Conservation (phyloP, 2,888 invertebrate species). For the Lithophane semibrunnea region DNA sequence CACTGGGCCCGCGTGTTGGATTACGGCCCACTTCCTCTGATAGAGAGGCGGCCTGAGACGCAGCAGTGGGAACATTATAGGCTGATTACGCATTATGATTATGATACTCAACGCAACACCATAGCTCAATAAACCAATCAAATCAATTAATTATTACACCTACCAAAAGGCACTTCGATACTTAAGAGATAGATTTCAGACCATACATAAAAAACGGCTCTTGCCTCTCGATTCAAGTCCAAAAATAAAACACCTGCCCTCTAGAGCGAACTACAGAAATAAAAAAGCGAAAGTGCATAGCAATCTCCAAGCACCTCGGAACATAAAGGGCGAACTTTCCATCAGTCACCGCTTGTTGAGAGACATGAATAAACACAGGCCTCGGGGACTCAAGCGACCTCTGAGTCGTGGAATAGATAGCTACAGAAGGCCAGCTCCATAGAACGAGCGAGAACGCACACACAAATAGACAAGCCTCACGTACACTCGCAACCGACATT, state of each 20-base stretch:
- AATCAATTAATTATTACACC: neutral
- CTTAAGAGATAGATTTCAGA: neutral
- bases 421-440: slow-evolving; percentile 11
- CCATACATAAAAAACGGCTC: neutral
- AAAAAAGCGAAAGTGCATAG: slow-evolving; percentile 36
- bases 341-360: slow-evolving; percentile 60
- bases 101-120: neutral
- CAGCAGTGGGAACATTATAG: no score
- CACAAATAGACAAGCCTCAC: neutral
- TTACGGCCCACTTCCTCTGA: no score
- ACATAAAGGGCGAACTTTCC: slow-evolving; percentile 48
- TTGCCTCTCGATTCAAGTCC: neutral
- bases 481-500: neutral
- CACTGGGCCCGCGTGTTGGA: no score
- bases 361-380: slow-evolving; percentile 63
- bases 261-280: slow-evolving; percentile 21
- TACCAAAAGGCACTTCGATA: neutral
- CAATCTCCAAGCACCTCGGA: slow-evolving; percentile 40
- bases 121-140: neutral
- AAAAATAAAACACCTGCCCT: slow-evolving; percentile 15
- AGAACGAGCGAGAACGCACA: neutral
- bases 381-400: slow-evolving; percentile 41
- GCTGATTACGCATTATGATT: no score
- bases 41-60: no score
- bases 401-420: neutral